These are phyloP conservation scores for Anodontia alba DNA, from an alignment of 2,888 invertebrate genomes.

Conservation along the genomic window DNA sequence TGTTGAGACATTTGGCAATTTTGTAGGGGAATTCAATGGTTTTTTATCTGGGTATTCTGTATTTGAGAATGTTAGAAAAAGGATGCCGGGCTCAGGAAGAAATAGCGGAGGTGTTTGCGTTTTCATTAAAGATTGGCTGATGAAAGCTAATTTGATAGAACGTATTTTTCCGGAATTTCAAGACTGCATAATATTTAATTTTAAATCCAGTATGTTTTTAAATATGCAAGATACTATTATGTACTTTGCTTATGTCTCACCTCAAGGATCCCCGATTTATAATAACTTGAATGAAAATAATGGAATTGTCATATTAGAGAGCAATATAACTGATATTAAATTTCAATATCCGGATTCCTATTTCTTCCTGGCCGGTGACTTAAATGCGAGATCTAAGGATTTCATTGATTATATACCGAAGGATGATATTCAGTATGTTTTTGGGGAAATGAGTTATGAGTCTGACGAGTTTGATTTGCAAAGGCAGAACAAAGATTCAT, in stretches of 20 bases:
- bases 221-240: conserved; percentile 24
- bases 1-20: conserved; percentile 27
- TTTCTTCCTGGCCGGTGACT: conserved; percentile 38
- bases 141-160: conserved; percentile 10
- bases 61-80: conserved; percentile 26
- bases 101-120: conserved; percentile 30
- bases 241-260: conserved; percentile 22
- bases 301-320: conserved; percentile 34
- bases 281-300: conserved; percentile 23
- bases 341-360: conserved; percentile 20
- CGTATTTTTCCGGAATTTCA: conserved; percentile 19
- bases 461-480: conserved; percentile 23
- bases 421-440: conserved; percentile 29
- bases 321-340: conserved; percentile 25
- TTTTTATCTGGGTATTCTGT: conserved; percentile 14
- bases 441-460: conserved; percentile 24
- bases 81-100: conserved; percentile 8
- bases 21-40: conserved; percentile 13
- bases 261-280: conserved; percentile 36
- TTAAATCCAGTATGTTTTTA: conserved; percentile 18
- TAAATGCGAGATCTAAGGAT: conserved; percentile 40
- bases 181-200: conserved; percentile 24
- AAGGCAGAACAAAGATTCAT: conserved; percentile 24
- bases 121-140: conserved; percentile 21
- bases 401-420: conserved; percentile 29